Evolutionary conservation across 2,113 vertebrate species (phyloP).

Genomic region (Ciconia maguari): DNA sequence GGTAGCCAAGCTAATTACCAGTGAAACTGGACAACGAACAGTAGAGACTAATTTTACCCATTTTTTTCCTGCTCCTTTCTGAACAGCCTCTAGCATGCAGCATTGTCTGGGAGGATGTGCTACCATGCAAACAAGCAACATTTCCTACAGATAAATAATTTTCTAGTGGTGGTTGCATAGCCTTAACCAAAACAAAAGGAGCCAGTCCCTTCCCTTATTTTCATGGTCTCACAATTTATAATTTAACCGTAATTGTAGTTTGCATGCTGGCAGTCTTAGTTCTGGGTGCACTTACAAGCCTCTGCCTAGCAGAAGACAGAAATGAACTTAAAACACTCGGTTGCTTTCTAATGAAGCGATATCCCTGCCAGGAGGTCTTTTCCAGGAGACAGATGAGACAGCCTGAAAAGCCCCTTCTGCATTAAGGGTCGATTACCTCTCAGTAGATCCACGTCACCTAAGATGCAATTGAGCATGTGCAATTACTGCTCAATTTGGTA

Average conservation of each 20-base stretch:
- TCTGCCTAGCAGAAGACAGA: not conserved
- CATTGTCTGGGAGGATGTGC: not conserved
- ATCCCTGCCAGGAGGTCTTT: not conserved
- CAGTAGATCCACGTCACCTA: not conserved
- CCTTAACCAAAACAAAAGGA: not conserved
- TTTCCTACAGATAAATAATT: not conserved
- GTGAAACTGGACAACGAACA: not conserved
- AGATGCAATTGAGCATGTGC: not conserved
- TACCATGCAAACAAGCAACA: not conserved
- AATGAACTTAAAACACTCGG: not conserved
- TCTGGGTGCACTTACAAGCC: not conserved
- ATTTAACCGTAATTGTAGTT: not conserved
- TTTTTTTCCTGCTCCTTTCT: not conserved
- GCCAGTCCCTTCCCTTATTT: not conserved
- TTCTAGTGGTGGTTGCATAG: not conserved
- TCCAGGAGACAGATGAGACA: not conserved
- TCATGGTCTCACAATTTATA: not conserved
- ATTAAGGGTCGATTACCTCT: not conserved
- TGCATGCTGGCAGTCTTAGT: not conserved
- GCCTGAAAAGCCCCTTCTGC: not conserved
- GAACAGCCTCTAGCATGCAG: not conserved
- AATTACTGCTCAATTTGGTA: not conserved
- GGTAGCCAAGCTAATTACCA: not conserved
- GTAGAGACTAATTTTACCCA: accelerated
- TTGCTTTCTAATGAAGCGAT: not conserved